Percentiles rank a stretch among this genome's conserved stretches.
Conservation (phyloP, 2,888 invertebrate genomes). For the Drosophila colorata region DNA sequence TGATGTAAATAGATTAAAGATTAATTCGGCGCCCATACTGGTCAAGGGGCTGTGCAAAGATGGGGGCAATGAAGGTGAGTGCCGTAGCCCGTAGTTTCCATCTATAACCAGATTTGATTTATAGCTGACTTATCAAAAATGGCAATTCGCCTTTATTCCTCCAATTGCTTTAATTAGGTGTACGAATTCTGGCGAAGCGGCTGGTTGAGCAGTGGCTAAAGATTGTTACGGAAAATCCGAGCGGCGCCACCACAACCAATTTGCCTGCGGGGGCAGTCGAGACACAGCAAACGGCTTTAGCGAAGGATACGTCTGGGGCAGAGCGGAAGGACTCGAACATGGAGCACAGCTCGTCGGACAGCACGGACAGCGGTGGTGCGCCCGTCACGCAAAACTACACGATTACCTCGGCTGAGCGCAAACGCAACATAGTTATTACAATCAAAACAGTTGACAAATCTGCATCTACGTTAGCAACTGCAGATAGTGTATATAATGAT, state of each 20-base stretch:
- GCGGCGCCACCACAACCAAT: slow-evolving; percentile 18
- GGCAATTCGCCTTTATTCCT: background rate
- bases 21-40: slow-evolving; percentile 96
- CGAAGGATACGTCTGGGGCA: slow-evolving; percentile 12
- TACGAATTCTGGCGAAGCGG: slow-evolving; percentile 91
- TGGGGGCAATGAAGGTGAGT: slow-evolving; percentile 92
- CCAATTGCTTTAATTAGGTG: slow-evolving; percentile 87
- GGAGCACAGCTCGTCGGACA: slow-evolving; percentile 72
- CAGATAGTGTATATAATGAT: slow-evolving; percentile 66
- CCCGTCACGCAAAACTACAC: slow-evolving; percentile 62
- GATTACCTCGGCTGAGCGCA: slow-evolving; percentile 81
- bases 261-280: slow-evolving; percentile 22
- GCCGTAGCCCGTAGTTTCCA: background rate
- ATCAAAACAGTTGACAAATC: slow-evolving; percentile 85
- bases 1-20: slow-evolving; percentile 94
- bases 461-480: slow-evolving; percentile 33
- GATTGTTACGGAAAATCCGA: slow-evolving; percentile 92
- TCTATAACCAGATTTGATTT: background rate
- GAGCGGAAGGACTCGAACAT: slow-evolving; percentile 44
- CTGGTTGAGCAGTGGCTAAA: slow-evolving; percentile 96
- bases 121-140: background rate
- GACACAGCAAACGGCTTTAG: slow-evolving; percentile 5
- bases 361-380: slow-evolving; percentile 83
- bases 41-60: slow-evolving; percentile 95
- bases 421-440: slow-evolving; percentile 84